phyloP scores from a whole-genome alignment of 2,113 vertebrate genomes.

The Aviceda subcristata region DNA sequence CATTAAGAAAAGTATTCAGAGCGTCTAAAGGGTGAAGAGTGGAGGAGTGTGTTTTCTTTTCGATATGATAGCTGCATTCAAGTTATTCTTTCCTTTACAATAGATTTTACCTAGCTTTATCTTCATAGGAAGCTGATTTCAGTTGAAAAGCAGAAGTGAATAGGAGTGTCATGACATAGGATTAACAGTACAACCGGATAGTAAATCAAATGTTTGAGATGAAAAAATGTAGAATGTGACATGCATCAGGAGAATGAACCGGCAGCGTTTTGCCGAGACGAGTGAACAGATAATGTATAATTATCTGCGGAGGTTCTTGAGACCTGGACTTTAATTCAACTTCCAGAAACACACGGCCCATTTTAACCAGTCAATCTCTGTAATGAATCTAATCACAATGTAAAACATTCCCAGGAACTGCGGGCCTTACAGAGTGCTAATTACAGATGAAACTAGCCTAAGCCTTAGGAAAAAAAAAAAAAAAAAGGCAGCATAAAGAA shows the following conservation, averaged over 20 bases:
- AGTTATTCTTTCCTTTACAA: constrained; percentile 86
- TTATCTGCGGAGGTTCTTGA: constrained; percentile 40
- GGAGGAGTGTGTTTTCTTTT: constrained; percentile 81
- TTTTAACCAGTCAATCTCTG: constrained; percentile 16
- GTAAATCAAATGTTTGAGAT: constrained; percentile 98
- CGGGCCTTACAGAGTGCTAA: not conserved
- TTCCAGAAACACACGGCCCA: constrained; percentile 27
- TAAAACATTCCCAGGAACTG: not conserved
- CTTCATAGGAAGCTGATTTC: constrained; percentile 95
- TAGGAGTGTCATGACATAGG: constrained; percentile 98
- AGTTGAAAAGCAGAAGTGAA: constrained; percentile 94
- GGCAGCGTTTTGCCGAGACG: constrained; percentile 72
- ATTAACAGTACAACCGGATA: constrained; percentile 92
- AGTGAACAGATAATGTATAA: constrained; percentile 43
- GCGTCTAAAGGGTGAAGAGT: constrained; percentile 74
- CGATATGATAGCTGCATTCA: constrained; percentile 80
- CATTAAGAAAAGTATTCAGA: constrained; percentile 77
- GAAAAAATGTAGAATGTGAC: constrained; percentile 89
- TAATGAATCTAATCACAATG: constrained; percentile 4
- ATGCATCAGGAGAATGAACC: constrained; percentile 83
- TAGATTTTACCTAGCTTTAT: constrained; percentile 99
- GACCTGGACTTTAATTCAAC: constrained; percentile 32
- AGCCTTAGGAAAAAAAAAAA: not conserved
- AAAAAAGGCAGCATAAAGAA: not conserved
- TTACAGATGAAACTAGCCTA: not conserved